Percentiles rank a stretch among this genome's conserved stretches.
phyloP scores from a whole-genome alignment of 2,888 invertebrate genomes.

The Drosophila picticornis region DNA sequence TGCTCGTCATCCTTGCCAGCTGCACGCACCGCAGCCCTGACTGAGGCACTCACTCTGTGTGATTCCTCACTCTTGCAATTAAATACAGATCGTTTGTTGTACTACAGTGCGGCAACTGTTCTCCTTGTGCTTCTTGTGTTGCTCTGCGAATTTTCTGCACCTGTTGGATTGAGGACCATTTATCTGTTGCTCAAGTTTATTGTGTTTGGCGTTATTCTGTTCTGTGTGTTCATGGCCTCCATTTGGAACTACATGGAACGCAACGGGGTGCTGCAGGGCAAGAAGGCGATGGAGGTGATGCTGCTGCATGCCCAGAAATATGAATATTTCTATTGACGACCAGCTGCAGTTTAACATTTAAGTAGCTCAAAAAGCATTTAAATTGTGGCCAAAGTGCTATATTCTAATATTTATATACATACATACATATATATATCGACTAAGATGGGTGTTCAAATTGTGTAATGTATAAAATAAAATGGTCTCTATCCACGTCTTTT shows the following conservation, averaged over 20 bases:
- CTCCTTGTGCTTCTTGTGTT: constrained; percentile 78
- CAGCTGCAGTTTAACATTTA: constrained; percentile 7
- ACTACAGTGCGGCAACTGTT: constrained; percentile 80
- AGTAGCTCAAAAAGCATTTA: constrained; percentile 81
- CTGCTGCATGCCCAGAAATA: constrained; percentile 75
- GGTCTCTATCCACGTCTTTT: constrained; percentile 39
- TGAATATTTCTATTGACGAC: constrained; percentile 67
- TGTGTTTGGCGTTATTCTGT: constrained; percentile 88
- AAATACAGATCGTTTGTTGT: constrained; percentile 82
- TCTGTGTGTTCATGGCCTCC: constrained; percentile 91
- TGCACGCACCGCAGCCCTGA: constrained; percentile 75
- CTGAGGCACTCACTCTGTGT: constrained; percentile 83
- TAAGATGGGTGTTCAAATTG: constrained; percentile 19
- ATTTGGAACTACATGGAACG: constrained; percentile 93
- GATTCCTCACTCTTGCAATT: constrained; percentile 82
- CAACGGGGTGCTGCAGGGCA: constrained; percentile 91
- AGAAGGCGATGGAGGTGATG: constrained; percentile 89
- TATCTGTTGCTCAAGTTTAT: constrained; percentile 87
- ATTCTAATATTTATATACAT: constrained; percentile 13
- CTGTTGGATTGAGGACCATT: constrained; percentile 84
- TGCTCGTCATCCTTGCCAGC: constrained; percentile 34
- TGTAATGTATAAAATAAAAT: constrained; percentile 48
- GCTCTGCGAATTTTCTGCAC: constrained; percentile 80
- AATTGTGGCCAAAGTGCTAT: constrained; percentile 25
- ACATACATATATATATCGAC: constrained; percentile 18